Conservation (phyloP, 1,140 invertebrate species). For the Propsilocerus akamusi region DNA sequence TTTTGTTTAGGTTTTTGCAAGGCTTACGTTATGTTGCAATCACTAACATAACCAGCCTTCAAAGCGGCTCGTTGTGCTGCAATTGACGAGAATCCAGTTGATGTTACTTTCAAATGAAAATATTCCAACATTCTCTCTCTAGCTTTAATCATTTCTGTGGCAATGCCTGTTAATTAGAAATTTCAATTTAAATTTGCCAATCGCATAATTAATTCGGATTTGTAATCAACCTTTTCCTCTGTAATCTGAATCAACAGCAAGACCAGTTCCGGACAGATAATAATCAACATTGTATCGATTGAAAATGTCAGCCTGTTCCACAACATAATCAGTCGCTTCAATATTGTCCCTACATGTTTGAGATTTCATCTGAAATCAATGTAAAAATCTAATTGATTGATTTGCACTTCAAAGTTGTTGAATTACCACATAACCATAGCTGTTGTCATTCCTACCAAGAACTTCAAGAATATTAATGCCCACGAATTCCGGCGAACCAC, state of each 20-base stretch:
- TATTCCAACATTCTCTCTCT: not conserved
- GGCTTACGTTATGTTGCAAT: not conserved
- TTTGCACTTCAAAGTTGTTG: not conserved
- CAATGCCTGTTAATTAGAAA: not conserved
- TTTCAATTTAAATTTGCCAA: too few relatives aligned
- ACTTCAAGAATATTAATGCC: not conserved
- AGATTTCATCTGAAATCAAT: not conserved
- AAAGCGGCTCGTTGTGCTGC: not conserved
- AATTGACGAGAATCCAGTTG: not conserved
- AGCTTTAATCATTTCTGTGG: not conserved
- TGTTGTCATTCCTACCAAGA: not conserved
- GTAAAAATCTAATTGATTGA: not conserved
- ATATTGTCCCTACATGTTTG: not conserved
- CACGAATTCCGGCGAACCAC: not conserved
- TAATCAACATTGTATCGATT: not conserved
- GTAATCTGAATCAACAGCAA: not conserved
- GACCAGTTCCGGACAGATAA: not conserved
- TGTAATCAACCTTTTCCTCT: not conserved
- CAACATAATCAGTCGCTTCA: not conserved
- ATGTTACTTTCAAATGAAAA: not conserved
- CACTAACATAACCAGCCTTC: not conserved
- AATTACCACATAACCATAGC: not conserved
- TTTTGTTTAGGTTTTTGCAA: not conserved
- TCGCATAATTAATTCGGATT: too few relatives aligned
- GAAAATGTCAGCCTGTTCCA: not conserved